Evolutionary conservation across 1,140 invertebrate genomes (phyloP), one percentile per base, ranked within the genome.

Genomic region (Papilio dardanus): DNA sequence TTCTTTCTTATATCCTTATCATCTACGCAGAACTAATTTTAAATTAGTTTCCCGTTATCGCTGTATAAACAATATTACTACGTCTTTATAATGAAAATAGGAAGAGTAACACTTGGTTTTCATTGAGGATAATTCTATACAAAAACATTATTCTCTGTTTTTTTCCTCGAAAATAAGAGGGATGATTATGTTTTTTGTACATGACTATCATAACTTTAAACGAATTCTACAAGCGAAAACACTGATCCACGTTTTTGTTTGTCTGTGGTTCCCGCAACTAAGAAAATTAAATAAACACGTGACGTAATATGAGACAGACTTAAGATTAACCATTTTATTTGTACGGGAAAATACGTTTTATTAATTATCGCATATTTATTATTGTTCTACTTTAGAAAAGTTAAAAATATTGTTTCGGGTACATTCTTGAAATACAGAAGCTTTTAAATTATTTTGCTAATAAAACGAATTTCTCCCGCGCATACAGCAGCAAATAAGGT

Each of bases 1-100:
- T 42, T 42, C 40, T 46, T 46, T 19, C 16, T 46, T 46, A 46
- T n/a, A n/a, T 46, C 42, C 42, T 62, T 62, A 62, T 62, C 54
- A 28, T 30, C 12, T 28, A 46, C 54, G 54, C 10, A 62, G 24
- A 62, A 62, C 54, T 62, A 30, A 62, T 62, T 4, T 16, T 28
- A 62, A 62, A 62, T n/a, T 62, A 62, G 21, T 62, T 62, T 62
- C 54, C 54, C 24, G 24, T 62, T 62, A 28, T 28, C 54, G 21
- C 24, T 62, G 24, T 62, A 62, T 62, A 28, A 62, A 62, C 54
- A 62, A 28, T 24, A 1, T 62, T 16, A 62, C 50, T 54, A 28
- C 54, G 54, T 62, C 54, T 62, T 30, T 62, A 30, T 24, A 62
- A 28, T 3, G 54, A 14, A 1, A 54, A 24, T 8, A 62, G 12